Percentiles rank a stretch among this genome's conserved stretches.
Evolutionary conservation across 2,888 invertebrate genomes (phyloP).

Genomic region (Gymnoscelis rufifasciata): DNA sequence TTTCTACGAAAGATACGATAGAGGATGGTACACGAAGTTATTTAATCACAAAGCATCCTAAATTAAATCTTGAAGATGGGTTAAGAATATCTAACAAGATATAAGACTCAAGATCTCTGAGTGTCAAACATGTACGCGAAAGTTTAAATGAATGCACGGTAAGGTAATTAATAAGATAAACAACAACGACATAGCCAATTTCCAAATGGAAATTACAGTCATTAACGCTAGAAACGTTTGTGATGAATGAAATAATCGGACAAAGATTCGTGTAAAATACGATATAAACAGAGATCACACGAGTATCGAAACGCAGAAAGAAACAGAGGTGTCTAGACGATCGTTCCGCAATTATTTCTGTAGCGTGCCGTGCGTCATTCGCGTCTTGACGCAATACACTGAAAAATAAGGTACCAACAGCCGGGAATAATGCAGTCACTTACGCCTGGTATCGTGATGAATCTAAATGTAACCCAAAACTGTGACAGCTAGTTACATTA

Average conservation of each 20-base stretch:
- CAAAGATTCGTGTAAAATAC: neutral
- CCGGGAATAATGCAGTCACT: conserved; percentile 20
- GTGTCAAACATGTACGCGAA: no score
- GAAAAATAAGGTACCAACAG: conserved; percentile 44
- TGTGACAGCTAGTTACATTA: conserved; percentile 15
- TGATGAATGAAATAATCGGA: conserved; percentile 3
- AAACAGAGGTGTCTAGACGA: conserved; percentile 42
- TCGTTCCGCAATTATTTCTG: conserved; percentile 53
- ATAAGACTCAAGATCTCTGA: no score
- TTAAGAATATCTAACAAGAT: no score
- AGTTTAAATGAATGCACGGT: no score
- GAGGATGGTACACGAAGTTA: no score
- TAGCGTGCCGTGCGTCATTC: conserved; percentile 57
- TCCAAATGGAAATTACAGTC: neutral
- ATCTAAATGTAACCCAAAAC: neutral
- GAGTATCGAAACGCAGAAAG: conserved; percentile 1
- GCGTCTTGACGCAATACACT: conserved; percentile 49
- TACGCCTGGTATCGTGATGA: neutral
- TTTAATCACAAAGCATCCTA: no score
- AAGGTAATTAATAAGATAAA: no score
- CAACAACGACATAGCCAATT: neutral
- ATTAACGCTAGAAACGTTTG: neutral
- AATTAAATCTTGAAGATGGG: no score
- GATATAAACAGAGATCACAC: conserved; percentile 10
- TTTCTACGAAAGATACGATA: no score